Conservation (phyloP, 2,113 vertebrate species). For the Camelus dromedarius region DNA sequence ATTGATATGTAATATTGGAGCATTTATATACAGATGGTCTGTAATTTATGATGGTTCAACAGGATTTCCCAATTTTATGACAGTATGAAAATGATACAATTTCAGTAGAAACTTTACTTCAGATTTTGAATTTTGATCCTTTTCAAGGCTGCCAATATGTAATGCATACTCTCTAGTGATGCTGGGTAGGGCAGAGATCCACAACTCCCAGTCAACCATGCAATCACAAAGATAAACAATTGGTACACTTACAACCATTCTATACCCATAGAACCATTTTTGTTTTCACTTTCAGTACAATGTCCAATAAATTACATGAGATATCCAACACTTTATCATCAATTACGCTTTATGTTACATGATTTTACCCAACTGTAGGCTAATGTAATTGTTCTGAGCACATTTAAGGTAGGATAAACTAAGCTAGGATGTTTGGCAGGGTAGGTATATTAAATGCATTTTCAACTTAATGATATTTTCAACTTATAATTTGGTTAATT, state of each 20-base stretch:
- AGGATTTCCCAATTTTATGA: neutral
- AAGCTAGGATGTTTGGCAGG: neutral
- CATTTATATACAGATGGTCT: neutral
- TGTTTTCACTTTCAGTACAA: neutral
- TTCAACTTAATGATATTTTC: neutral
- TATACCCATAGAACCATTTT: neutral
- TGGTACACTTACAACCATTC: neutral
- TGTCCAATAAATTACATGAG: neutral
- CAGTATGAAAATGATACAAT: neutral
- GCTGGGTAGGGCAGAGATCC: neutral
- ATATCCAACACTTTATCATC: neutral
- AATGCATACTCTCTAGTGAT: neutral
- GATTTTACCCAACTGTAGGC: neutral
- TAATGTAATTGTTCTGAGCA: neutral
- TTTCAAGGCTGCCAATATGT: neutral
- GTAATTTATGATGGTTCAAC: neutral
- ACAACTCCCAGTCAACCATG: neutral
- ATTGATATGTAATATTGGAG: neutral
- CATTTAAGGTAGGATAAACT: neutral
- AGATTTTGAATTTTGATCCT: neutral
- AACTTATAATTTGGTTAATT: too few relatives aligned
- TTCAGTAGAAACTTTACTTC: neutral
- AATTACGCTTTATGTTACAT: neutral
- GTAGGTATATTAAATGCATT: neutral
- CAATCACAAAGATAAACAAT: neutral